Percentiles rank a stretch among this genome's conserved stretches.
phyloP scores from a whole-genome alignment of 2,113 vertebrate genomes.

The Eupsittula cactorum region DNA sequence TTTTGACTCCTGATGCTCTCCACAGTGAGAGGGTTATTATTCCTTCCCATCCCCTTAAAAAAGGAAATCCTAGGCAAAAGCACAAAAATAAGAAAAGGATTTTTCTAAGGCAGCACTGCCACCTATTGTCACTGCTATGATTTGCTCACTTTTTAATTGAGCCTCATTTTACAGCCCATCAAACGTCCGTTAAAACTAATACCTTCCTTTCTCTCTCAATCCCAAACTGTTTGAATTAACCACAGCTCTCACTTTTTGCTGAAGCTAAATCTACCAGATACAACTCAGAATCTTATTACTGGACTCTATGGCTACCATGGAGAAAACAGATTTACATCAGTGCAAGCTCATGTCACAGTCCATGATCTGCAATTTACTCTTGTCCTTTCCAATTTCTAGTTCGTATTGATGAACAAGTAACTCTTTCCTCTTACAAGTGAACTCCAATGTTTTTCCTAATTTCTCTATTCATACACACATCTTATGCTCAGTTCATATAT shows the following conservation, averaged over 20 bases:
- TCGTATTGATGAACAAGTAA: background rate
- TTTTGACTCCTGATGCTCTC: conserved; percentile 27
- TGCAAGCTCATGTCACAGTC: background rate
- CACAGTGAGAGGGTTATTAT: background rate
- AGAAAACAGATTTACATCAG: background rate
- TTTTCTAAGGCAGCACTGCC: conserved; percentile 48
- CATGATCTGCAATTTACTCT: background rate
- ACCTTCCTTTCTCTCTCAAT: background rate
- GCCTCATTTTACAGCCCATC: background rate
- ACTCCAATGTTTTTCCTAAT: background rate
- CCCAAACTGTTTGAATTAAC: background rate
- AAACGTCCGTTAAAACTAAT: background rate
- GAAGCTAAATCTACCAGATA: background rate
- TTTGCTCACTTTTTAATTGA: background rate
- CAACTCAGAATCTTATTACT: background rate
- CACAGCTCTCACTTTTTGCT: background rate
- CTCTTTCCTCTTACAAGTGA: background rate
- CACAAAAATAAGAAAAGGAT: rapidly evolving
- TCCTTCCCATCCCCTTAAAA: background rate
- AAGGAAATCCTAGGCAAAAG: background rate
- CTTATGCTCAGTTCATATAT: background rate
- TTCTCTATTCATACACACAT: background rate
- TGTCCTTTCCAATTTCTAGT: background rate
- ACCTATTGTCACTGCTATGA: conserved; percentile 4
- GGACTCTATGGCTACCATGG: background rate